Evolutionary conservation across 2,888 invertebrate species (phyloP).

Genomic region (Drosophila pseudotalamancana): DNA sequence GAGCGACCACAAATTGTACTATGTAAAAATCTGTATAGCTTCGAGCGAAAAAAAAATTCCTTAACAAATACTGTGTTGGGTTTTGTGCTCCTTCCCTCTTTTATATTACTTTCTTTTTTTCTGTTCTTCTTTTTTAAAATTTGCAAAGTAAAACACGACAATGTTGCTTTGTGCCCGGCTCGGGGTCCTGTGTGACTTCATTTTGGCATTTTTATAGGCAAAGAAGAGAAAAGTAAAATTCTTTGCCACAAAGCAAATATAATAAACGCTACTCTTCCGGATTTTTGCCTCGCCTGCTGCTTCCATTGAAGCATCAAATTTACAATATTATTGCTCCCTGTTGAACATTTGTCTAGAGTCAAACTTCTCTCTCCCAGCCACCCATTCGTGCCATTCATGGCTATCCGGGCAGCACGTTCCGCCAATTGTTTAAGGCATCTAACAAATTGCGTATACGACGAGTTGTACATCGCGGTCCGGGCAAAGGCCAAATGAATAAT

Average conservation of each 20-base stretch:
- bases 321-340: constrained; percentile 76
- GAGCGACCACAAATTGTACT: constrained; percentile 25
- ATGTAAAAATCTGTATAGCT: constrained; percentile 40
- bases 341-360: constrained; percentile 60
- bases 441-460: constrained; percentile 66
- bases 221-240: constrained; percentile 18
- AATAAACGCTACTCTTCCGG: constrained; percentile 38
- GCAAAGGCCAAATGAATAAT: constrained; percentile 30
- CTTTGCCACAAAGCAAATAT: constrained; percentile 49
- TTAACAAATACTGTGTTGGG: constrained; percentile 47
- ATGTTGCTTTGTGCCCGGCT: constrained; percentile 36
- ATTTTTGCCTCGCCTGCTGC: constrained; percentile 9
- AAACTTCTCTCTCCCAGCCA: neutral
- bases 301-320: constrained; percentile 64
- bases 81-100: neutral
- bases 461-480: constrained; percentile 22
- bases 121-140: constrained; percentile 12
- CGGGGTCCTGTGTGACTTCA: constrained; percentile 45
- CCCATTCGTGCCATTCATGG: neutral
- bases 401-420: constrained; percentile 54
- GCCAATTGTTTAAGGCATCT: constrained; percentile 68
- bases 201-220: constrained; percentile 58
- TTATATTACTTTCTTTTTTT: neutral
- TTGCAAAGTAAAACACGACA: constrained; percentile 14
- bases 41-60: constrained; percentile 33